phyloP scores from a whole-genome alignment of 2,888 invertebrate species.

The Camponotus fellah region DNA sequence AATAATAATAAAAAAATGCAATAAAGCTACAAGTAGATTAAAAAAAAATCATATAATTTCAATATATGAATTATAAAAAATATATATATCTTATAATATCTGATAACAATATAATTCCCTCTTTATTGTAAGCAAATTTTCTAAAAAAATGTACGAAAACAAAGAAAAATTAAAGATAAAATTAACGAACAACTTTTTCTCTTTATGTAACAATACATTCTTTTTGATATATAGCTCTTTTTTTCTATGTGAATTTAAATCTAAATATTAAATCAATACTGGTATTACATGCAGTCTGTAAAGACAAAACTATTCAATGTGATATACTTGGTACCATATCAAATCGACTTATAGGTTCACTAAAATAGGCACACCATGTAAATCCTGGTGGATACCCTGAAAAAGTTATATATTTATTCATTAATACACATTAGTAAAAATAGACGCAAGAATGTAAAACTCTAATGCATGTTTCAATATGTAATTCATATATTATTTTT shows the following conservation, averaged over 20 bases:
- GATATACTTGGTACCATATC: slow-evolving; percentile 67
- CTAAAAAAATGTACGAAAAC: slow-evolving; percentile 1
- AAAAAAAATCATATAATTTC: background rate
- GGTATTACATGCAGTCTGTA: slow-evolving; percentile 45
- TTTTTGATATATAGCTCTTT: slow-evolving; percentile 41
- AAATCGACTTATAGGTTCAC: slow-evolving; percentile 79
- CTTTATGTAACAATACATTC: background rate
- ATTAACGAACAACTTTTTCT: slow-evolving; percentile 27
- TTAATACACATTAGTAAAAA: slow-evolving; percentile 15
- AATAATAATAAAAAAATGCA: background rate
- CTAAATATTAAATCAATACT: slow-evolving; percentile 34
- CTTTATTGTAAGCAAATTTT: background rate
- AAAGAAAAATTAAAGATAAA: background rate
- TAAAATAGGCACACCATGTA: slow-evolving; percentile 85
- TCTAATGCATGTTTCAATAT: background rate
- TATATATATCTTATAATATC: slow-evolving; percentile 43
- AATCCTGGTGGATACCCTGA: slow-evolving; percentile 85
- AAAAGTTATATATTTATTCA: slow-evolving; percentile 70
- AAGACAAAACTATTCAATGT: slow-evolving; percentile 52
- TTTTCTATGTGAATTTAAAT: slow-evolving; percentile 22
- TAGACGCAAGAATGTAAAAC: slow-evolving; percentile 5
- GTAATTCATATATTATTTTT: slow-evolving; percentile 1
- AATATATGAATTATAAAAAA: slow-evolving; percentile 48
- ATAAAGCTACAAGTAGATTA: slow-evolving; percentile 12
- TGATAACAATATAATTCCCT: slow-evolving; percentile 23